Base-by-base conservation (phyloP, 2,797 vertebrate species). In the Gobionotothen gibberifrons region DNA sequence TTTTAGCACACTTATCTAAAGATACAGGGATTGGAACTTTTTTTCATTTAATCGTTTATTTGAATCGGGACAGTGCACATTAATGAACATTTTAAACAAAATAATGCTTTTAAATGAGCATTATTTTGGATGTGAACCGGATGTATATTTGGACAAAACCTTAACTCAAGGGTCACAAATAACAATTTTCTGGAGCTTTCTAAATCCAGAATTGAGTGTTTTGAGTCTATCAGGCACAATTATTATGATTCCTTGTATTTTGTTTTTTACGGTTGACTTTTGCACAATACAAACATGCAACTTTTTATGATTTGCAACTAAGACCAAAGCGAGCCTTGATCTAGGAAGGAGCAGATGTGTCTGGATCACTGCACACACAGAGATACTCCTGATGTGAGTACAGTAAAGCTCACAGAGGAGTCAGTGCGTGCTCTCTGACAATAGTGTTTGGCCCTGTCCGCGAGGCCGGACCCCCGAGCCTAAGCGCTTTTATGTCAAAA, bases 401-500 rank as follows among this genome's bases (percentile, higher is more conserved):
- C 82, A 77, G 85, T 82, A 76, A 83, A 84, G 76, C 83, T 43
- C 59, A 46, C 74, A 72, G 65, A 61, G 71, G 56, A 51, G 81
- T 82, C 76, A 59, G 83, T 86, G 86, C n/a, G 62, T 82, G 61
- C 72, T 29, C 82, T 26, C 72, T 87, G 76, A 94, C 90, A 93
- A 92, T 89, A 59, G 85, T 70, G 78, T 90, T 90, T 83, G 89
- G 87, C 76, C 72, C 66, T 26, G 78, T 78, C 78, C 72, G 63
- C 22, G 66, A 85, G 81, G 84, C 85, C 12, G 74, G 81, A 89
- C 85, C 85, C 82, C 86, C 48, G 17, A 78, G 81, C 85, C 92
- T 91, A 90, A 90, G 91, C 87, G 83, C 82, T 92, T 93, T 93
- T 90, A 83, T 90, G 87, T 91, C 86, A 91, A 91, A 92, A 77